phyloP scores from a whole-genome alignment of 2,113 vertebrate genomes.

The Balaenoptera acutorostrata region DNA sequence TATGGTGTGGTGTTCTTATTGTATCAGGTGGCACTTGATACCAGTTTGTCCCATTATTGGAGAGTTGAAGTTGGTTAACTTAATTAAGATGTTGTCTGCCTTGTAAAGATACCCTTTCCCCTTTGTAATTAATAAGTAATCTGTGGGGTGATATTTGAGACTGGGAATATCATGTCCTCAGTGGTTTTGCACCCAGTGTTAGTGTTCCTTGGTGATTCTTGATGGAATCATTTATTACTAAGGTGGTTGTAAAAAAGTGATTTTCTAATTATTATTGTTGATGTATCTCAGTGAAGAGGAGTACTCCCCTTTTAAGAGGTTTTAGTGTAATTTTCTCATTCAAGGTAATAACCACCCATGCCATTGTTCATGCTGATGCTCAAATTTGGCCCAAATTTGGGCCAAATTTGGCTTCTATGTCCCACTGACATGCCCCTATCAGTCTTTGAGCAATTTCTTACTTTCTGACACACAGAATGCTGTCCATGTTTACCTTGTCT shows the following conservation, averaged over 20 bases:
- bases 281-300: background rate
- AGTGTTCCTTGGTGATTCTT: background rate
- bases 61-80: background rate
- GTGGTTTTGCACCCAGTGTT: background rate
- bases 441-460: background rate
- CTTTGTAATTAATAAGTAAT: background rate
- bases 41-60: background rate
- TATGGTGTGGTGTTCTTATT: background rate
- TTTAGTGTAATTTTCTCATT: background rate
- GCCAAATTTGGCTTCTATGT: background rate
- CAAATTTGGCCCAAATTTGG: background rate
- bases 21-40: background rate
- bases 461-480: background rate
- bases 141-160: background rate
- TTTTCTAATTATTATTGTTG: background rate
- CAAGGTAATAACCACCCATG: background rate
- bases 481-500: background rate
- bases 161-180: background rate
- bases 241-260: background rate
- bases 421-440: fast-evolving
- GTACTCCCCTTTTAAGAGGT: background rate
- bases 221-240: background rate
- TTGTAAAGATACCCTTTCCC: background rate
- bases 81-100: background rate
- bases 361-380: background rate